Conservation (phyloP, 2,888 invertebrate species). For the Archaeoteleia sp. region DNA sequence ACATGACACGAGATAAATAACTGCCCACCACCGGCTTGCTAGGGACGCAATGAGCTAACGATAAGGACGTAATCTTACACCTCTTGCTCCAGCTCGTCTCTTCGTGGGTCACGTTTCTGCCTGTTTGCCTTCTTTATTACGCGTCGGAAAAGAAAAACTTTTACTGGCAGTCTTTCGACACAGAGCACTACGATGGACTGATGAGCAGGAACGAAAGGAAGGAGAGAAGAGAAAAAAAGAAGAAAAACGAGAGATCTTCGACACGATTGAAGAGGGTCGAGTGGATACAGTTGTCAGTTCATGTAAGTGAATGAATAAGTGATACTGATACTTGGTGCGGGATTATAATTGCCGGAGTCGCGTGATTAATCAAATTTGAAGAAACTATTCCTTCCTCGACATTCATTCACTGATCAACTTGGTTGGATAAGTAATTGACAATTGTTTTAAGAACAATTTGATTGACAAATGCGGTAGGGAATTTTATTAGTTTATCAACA, state of each 20-base stretch:
- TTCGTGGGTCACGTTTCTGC: constrained; percentile 61
- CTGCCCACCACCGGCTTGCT: constrained; percentile 34
- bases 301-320: constrained; percentile 49
- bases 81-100: constrained; percentile 57
- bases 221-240: constrained; percentile 29
- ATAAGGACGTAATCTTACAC: constrained; percentile 71
- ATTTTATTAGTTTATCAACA: too few species aligned
- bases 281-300: constrained; percentile 42
- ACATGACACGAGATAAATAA: constrained; percentile 67
- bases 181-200: constrained; percentile 32
- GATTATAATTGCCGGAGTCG: constrained; percentile 47
- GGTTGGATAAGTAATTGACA: constrained; percentile 6
- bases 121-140: constrained; percentile 69
- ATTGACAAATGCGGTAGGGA: too few species aligned
- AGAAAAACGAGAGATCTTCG: constrained; percentile 35
- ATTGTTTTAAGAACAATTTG: constrained; percentile 16
- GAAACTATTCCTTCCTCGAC: constrained; percentile 25
- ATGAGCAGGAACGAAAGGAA: constrained; percentile 25
- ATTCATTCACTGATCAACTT: constrained; percentile 42
- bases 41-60: constrained; percentile 54
- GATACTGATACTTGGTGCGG: constrained; percentile 40
- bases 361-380: constrained; percentile 41
- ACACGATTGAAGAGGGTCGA: constrained; percentile 47
- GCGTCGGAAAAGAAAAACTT: constrained; percentile 54
- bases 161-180: constrained; percentile 13